A percentile compares a stretch with the other conserved stretches of the same genome.
Conservation (phyloP, 2,113 vertebrate genomes). For the Pomatostomus ruficeps region DNA sequence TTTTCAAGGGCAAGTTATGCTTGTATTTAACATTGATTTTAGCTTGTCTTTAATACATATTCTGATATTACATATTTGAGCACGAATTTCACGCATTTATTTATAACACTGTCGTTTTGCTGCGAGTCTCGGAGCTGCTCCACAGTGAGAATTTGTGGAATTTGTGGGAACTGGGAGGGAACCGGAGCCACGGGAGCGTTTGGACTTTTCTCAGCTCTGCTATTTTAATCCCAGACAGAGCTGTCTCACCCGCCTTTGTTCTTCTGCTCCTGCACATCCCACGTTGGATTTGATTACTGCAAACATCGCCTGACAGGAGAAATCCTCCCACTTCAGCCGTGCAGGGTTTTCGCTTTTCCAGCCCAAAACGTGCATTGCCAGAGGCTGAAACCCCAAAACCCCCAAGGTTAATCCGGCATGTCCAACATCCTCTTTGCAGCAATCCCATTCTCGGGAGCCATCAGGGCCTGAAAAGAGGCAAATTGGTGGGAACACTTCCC, state of each 20-base stretch:
- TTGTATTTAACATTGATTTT: too few species aligned
- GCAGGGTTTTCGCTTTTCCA: neutral
- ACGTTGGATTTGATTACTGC: neutral
- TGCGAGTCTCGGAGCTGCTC: neutral
- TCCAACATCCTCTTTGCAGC: neutral
- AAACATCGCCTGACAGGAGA: neutral
- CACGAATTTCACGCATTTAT: too few species aligned
- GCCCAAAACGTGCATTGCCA: neutral
- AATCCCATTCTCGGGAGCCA: neutral
- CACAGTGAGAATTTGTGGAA: neutral
- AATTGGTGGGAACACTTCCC: neutral
- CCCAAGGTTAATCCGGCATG: accelerated
- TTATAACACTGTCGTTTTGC: accelerated
- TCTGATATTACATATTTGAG: too few species aligned
- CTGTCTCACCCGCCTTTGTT: neutral
- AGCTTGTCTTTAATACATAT: too few species aligned
- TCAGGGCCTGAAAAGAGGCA: neutral
- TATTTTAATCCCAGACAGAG: neutral
- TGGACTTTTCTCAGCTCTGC: neutral
- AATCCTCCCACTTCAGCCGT: accelerated
- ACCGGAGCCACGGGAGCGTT: neutral
- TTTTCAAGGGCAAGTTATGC: too few species aligned
- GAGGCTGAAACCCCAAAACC: neutral
- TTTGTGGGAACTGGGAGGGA: neutral
- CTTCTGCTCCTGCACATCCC: neutral